These are phyloP conservation scores for Puntigrus tetrazona DNA, from an alignment of 2,113 vertebrate genomes.

Conservation along the genomic window DNA sequence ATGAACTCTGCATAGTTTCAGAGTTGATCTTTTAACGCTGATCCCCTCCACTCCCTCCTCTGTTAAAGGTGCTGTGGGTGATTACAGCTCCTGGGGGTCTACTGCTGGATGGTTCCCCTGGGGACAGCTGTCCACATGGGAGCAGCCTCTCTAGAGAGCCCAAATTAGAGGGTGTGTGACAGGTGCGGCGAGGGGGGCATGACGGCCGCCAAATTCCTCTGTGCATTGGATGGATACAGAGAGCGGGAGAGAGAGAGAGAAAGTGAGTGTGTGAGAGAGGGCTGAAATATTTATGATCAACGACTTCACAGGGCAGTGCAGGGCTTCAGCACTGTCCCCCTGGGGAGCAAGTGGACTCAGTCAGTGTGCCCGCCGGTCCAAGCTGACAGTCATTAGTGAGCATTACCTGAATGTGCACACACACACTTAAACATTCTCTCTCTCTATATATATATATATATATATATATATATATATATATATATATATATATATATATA, in stretches of 20 bases:
- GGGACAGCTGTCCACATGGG: constrained; percentile 49
- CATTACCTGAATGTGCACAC: constrained; percentile 51
- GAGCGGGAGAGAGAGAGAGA: constrained; percentile 36
- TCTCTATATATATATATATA: constrained; percentile 19
- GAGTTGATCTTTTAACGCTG: constrained; percentile 1
- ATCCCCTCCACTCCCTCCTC: neutral
- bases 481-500: constrained; percentile 22
- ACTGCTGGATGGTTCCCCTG: constrained; percentile 36
- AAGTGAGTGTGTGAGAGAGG: constrained; percentile 19
- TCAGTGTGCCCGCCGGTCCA: constrained; percentile 53
- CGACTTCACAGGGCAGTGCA: constrained; percentile 55
- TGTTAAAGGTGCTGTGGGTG: constrained; percentile 29
- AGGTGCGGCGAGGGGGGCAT: constrained; percentile 42
- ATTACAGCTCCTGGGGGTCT: constrained; percentile 42
- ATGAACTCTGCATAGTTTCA: neutral
- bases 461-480: constrained; percentile 25
- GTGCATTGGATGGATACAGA: constrained; percentile 34
- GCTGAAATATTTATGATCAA: constrained; percentile 66
- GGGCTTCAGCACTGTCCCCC: constrained; percentile 57
- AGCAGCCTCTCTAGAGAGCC: constrained; percentile 46
- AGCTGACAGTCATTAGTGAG: constrained; percentile 63
- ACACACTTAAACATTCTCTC: constrained; percentile 35
- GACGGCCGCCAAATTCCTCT: constrained; percentile 40
- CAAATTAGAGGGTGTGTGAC: constrained; percentile 59
- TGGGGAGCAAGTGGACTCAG: constrained; percentile 54